Evolutionary conservation across 2,888 invertebrate genomes (phyloP), one percentile per base, ranked within the genome.

Genomic region (Parochlus steinenii): DNA sequence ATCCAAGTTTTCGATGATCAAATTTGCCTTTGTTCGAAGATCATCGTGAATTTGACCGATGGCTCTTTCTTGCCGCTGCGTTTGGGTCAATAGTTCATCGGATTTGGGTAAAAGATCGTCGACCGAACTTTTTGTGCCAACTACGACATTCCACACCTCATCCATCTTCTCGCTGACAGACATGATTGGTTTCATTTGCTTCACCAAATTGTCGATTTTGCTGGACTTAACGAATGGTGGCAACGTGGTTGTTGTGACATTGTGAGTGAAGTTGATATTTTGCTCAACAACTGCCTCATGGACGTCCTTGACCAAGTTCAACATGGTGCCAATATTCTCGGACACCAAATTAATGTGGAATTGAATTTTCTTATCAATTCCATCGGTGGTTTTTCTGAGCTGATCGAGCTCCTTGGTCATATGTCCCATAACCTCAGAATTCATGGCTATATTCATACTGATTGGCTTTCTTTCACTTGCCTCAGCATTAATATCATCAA

Each of bases 101-200:
- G 85, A 85, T 57, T 86, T 86, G 2, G 86, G 85, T 24, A 86
- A 69, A 33, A 86, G 62, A 53, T 82, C 76, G 53, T 86, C 85
- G 1, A 86, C 82, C 0, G 83, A 81, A 47, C 79, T 82, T 52
- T 86, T 86, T 3, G 85, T 85, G 10, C 85, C 85, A 2, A 85
- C 82, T 8, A 86, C 82, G 4, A 85, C 82, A 51, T 82, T 78
- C 85, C 85, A 86, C 4, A 86, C 83, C 56, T 86, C 81, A 47
- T 86, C 85, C 82, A 86, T 85, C 57, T 85, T 85, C 51, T 83
- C 82, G 0, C 83, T 80, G 2, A 85, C 83, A 36, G 74, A 76
- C 49, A 83, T 73, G 62, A 85, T 82, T 1, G 86, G 85, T 43
- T 75, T 72, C 52, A 85, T 83, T 58, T 82, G 79, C 48, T 78